Evolutionary conservation across 1,140 invertebrate species (phyloP), one percentile per base, ranked within the genome.

Genomic region (Dreissena rostriformis): DNA sequence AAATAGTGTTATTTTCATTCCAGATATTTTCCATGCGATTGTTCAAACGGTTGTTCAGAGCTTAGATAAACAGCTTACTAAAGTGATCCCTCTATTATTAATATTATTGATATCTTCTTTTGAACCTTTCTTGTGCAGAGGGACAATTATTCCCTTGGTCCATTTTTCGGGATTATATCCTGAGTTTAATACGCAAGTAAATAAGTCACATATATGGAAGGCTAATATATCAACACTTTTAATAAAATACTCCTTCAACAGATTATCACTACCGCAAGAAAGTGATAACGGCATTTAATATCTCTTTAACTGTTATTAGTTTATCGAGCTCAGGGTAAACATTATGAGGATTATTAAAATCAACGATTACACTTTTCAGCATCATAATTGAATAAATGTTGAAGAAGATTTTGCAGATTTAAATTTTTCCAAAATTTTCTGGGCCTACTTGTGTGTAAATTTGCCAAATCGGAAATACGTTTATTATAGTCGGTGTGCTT

Each of bases 221-320:
- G 22, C 19, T 49, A 71, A 49, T 11, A 71, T 71, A 22, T 71
- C 68, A 11, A 71, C 29, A 15, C 68, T 17, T 49, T 71, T 28
- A 39, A 7, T 71, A 29, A 71, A 71, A 71, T 71, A 71, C 51
- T 26, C 29, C 10, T 71, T 71, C 51, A 71, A 39, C 0, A 71
- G 24, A 22, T 71, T 71, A 29, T 71, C 28, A 11, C 39, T 17
- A 6, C 68, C 68, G n/a, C 29, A 17, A 2, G 68, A 71, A 6
- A 12, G 29, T 28, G 39, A 39, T 71, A 49, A 71, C 51, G n/a
- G 68, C 68, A 11, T 5, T 71, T 0, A 29, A 0, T 28, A 71
- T 71, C 51, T 71, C 68, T 15, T 15, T 4, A 11, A 49, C 68
- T 15, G 68, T 26, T 1, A 49, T 71, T 17, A 28, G 68, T 5